Base-by-base conservation (phyloP, 2,113 vertebrate species). In the Sylvilagus bachmani region DNA sequence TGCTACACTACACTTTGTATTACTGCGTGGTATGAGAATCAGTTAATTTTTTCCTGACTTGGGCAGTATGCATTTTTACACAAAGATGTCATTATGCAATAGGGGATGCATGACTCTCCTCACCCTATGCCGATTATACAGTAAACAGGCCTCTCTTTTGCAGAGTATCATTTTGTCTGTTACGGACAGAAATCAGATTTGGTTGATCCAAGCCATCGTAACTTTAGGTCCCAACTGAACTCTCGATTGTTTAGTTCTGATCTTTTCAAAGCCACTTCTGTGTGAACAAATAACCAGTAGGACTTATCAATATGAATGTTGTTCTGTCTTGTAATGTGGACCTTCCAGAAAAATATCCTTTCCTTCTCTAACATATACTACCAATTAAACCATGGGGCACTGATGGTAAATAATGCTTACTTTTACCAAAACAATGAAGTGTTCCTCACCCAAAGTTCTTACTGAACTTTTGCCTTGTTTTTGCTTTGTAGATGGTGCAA, bases 221-320 rank as follows among this genome's bases (percentile, higher is more conserved):
- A 71, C 19, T 19, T 1, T 64, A 51, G 87, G 13, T 6, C 1
- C 83, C 66, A 82, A 36, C 38, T 86, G 62, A 64, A 69, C 71
- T 94, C 21, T 94, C 16, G 78, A 29, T 75, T 93, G 22, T 27
- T 94, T n/a, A 73, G 51, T 64, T 38, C 81, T 49, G 29, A 29
- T 77, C 79, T 83, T 96, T 91, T 95, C 61, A 89, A 87, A 96
- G 91, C 83, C 49, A 95, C 25, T 27, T 75, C 61, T 90, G 51
- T 83, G 29, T 96, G 16, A 89, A 36, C 24, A 95, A 96, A 90
- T 86, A 85, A n/a, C n/a, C 33, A 83, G 27, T 53, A 84, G 36
- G 27, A 89, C 61, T 93, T 74, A 75, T 80, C 49, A 95, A 84
- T 61, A 61, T 74, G 71, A 90, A 67, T 75, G 53, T 84, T 94